Evolutionary conservation across 2,797 vertebrate species (phyloP), one percentile per base, ranked within the genome.

Genomic region (Glyptemys insculpta): DNA sequence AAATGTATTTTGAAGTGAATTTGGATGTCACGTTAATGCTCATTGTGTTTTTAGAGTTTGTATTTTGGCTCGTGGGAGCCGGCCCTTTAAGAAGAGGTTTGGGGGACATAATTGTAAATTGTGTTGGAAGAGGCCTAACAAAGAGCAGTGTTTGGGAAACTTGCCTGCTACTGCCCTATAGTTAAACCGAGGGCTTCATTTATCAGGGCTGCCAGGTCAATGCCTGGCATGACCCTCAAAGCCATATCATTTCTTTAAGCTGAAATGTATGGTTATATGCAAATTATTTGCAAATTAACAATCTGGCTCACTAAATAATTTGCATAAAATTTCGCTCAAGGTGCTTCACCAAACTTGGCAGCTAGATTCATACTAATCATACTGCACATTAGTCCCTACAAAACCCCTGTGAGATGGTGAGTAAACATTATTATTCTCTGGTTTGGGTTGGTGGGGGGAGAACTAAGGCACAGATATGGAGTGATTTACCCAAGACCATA

Each of bases 1-100:
- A 1, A 0, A 3, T 0, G 5, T 15, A 12, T 62, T 15, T 84
- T 65, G 34, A 31, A 1, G 0, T 0, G 2, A 59, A 23, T 87
- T 15, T 65, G 57, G 56, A 37, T 19, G 27, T 41, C 0, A 2
- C 11, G 21, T 25, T 65, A 57, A 85, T 21, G 19, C 6, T 89
- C 27, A 41, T 15, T 4, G 5, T 9, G 72, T 85, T 83, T 87
- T 59, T n/a, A 2, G 8, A 8, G 18, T 23, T 74, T 2, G 2
- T 14, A 31, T 59, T 92, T 37, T 18, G 4, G 16, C 57, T 59
- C 53, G 31, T 18, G 14, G 34, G 8, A 92, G 37, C 23, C 47
- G 27, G 49, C 2, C 10, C 57, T 86, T 2, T 79, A 84, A 84
- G 34, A 31, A 86, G 14, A 86, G 19, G 3, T 5, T 44, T n/a